Evolutionary conservation across 1,140 invertebrate species (phyloP), one percentile per base, ranked within the genome.

Genomic region (Heliothis virescens): DNA sequence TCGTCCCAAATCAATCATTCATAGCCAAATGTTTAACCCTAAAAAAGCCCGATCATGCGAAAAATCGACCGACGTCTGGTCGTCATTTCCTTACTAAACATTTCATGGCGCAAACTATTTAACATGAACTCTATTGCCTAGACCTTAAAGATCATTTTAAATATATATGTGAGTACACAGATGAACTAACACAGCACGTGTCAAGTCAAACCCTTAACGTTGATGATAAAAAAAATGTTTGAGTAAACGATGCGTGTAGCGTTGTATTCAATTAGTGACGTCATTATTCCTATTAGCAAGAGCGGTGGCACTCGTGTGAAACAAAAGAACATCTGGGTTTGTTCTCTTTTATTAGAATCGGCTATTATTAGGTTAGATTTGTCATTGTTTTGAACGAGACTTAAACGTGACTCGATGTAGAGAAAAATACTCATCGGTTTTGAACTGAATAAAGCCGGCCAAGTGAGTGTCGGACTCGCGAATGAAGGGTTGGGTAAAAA

Each of bases 11-110:
- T 76, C 74, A 76, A 76, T 76, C 74, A 76, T 65, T 76, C 60
- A 65, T 76, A 62, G 55, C 72, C 74, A 65, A 65, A 76, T 76
- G 60, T 63, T 63, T 76, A 63, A 76, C 74, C 74, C 74, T 76
- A 76, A 59, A 75, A 75, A 75, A 75, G 62, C 47, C 60, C 59
- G 48, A 76, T 76, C 74, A 76, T 76, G 74, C 74, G 74, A 76
- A 63, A 76, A 76, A 53, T 65, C 41, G 48, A 76, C 67, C 67
- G 29, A 71, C 74, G 74, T 76, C 74, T 76, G 74, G n/a, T 34
- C 47, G 74, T 76, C 74, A 76, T 76, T 76, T 76, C 50, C 60
- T 63, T 41, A 63, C 74, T 76, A 76, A 76, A 65, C 74, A 48
- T 18, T 76, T 76, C 53, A 63, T 65, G 67, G 21, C 41, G 12